A percentile compares a stretch with the other conserved stretches of the same genome.
These are phyloP conservation scores for Zosterops borbonicus DNA, from an alignment of 2,113 vertebrate genomes.

Conservation along the genomic window DNA sequence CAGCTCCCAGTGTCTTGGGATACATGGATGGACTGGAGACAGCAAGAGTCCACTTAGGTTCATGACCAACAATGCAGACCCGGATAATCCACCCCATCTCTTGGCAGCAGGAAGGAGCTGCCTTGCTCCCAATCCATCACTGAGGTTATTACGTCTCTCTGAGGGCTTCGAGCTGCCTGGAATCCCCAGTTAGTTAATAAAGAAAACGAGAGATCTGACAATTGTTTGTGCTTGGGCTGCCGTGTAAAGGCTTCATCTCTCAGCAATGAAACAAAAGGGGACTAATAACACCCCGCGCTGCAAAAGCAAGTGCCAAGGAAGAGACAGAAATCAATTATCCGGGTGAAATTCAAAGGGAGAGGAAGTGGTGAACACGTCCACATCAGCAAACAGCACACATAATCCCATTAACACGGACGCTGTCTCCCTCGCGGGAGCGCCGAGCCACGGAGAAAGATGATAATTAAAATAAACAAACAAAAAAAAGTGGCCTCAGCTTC, in stretches of 20 bases:
- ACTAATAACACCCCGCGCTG: conserved; percentile 70
- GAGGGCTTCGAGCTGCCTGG: conserved; percentile 51
- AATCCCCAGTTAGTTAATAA: conserved; percentile 74
- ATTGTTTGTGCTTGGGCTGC: conserved; percentile 73
- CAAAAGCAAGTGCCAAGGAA: conserved; percentile 72
- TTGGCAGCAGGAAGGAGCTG: conserved; percentile 43
- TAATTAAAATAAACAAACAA: conserved; percentile 77
- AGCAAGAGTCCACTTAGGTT: background rate
- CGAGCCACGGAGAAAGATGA: conserved; percentile 39
- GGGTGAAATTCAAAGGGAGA: conserved; percentile 67
- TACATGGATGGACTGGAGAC: rapidly evolving
- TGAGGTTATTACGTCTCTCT: conserved; percentile 54
- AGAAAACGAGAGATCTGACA: conserved; percentile 74
- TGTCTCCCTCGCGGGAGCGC: background rate
- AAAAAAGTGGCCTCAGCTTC: conserved; percentile 21
- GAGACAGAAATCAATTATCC: conserved; percentile 79
- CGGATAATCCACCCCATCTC: conserved; percentile 46
- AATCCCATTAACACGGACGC: conserved; percentile 71
- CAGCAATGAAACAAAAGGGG: conserved; percentile 75
- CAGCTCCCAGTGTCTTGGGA: background rate
- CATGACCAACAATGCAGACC: background rate
- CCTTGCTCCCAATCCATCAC: conserved; percentile 54
- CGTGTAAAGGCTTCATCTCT: conserved; percentile 74
- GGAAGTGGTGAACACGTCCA: background rate
- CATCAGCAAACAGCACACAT: conserved; percentile 62